Percentiles rank a stretch among this genome's conserved stretches.
Evolutionary conservation across 1,140 invertebrate genomes (phyloP).

Genomic region (Zaprionus taronus): DNA sequence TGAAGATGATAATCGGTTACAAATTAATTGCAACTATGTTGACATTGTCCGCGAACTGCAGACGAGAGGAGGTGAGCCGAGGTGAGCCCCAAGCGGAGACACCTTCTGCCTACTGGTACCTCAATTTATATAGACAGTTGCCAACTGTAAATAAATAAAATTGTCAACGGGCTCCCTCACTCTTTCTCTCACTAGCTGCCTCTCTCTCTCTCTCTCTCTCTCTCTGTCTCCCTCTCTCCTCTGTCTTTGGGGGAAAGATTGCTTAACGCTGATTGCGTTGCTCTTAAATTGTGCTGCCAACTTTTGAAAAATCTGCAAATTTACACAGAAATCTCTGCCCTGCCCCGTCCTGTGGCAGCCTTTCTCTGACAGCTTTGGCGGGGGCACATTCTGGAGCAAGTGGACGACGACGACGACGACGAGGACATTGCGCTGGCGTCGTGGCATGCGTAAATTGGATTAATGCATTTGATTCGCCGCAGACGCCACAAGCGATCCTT

Average conservation of each 20-base stretch:
- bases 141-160: slow-evolving; percentile 82
- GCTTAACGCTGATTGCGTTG: slow-evolving; percentile 77
- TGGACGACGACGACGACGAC: slow-evolving; percentile 27
- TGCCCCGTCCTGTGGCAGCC: neutral
- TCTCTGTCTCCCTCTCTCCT: neutral
- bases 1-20: slow-evolving; percentile 84
- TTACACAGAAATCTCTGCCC: slow-evolving; percentile 77
- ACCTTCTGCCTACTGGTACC: slow-evolving; percentile 25
- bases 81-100: neutral
- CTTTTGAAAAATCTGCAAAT: slow-evolving; percentile 78
- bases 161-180: slow-evolving; percentile 72
- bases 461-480: slow-evolving; percentile 76
- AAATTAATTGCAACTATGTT: slow-evolving; percentile 84
- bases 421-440: slow-evolving; percentile 15
- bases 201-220: neutral
- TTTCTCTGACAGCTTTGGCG: slow-evolving; percentile 69
- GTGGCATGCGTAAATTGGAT: slow-evolving; percentile 81
- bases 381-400: slow-evolving; percentile 73
- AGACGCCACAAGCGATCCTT: slow-evolving; percentile 55
- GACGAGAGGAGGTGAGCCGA: neutral
- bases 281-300: slow-evolving; percentile 82
- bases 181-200: neutral
- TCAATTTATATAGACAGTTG: slow-evolving; percentile 82
- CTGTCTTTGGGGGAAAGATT: slow-evolving; percentile 45
- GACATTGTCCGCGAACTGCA: slow-evolving; percentile 62